These are phyloP conservation scores for Hydrozoanthus tunicans DNA, from an alignment of 64 coral and sea anemone species.

Conservation along the genomic window DNA sequence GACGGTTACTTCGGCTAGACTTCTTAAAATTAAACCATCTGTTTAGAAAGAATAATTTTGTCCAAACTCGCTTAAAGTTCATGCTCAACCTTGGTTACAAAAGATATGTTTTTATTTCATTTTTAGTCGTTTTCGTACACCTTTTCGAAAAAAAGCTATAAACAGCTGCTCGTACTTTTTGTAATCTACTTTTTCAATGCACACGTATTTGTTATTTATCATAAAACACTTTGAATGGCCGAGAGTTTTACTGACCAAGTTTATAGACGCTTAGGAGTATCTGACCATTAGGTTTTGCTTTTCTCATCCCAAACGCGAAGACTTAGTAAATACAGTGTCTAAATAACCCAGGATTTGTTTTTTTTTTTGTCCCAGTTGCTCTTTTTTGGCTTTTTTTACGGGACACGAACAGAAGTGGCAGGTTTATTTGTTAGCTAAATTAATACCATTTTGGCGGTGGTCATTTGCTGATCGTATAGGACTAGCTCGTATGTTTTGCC, in stretches of 20 bases:
- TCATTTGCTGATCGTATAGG: slow-evolving; percentile 25
- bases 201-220: slow-evolving; percentile 16
- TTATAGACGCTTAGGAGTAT: neutral
- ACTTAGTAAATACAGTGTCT: slow-evolving; percentile 20
- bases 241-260: neutral
- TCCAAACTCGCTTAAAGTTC: neutral
- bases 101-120: neutral
- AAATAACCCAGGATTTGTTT: neutral
- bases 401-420: neutral
- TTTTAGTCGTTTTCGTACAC: neutral
- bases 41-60: no score
- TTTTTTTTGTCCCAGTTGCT: neutral
- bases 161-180: neutral
- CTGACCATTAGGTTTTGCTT: neutral
- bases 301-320: neutral
- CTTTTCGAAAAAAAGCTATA: neutral
- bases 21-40: no score
- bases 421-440: slow-evolving; percentile 23
- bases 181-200: neutral
- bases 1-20: no score
- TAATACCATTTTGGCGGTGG: slow-evolving; percentile 37
- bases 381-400: neutral
- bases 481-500: neutral
- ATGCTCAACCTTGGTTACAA: no score
- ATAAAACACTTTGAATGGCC: neutral